These are phyloP conservation scores for Drosophila gunungcola DNA, from an alignment of 1,140 invertebrate genomes.

Conservation along the genomic window DNA sequence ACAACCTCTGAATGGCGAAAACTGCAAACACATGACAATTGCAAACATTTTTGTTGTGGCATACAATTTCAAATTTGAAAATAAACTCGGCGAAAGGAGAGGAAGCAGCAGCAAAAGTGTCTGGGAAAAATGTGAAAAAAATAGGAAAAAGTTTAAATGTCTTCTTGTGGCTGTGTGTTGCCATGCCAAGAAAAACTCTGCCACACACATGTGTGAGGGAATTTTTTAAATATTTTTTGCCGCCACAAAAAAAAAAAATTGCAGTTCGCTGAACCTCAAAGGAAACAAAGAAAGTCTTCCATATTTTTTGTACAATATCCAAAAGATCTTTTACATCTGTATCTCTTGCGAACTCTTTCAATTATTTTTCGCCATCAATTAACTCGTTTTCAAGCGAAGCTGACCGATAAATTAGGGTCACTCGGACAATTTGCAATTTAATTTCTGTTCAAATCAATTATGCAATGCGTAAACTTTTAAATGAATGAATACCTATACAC, in stretches of 20 bases:
- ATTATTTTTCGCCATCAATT: not conserved
- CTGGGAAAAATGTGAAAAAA: slow-evolving; percentile 48
- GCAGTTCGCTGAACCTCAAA: slow-evolving; percentile 46
- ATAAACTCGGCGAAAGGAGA: slow-evolving; percentile 45
- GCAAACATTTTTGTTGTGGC: slow-evolving; percentile 49
- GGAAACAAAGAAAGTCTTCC: slow-evolving; percentile 28
- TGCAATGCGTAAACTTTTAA: slow-evolving; percentile 28
- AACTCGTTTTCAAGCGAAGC: slow-evolving; percentile 12
- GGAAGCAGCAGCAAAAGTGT: slow-evolving; percentile 21
- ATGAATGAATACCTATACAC: slow-evolving; percentile 4
- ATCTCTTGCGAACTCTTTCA: not conserved
- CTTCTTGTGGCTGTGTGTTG: slow-evolving; percentile 25
- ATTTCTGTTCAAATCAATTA: slow-evolving; percentile 50
- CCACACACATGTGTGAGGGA: slow-evolving; percentile 14
- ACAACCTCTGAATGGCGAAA: slow-evolving; percentile 40
- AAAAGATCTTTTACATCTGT: slow-evolving; percentile 2
- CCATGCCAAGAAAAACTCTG: slow-evolving; percentile 31
- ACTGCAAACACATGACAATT: slow-evolving; percentile 67
- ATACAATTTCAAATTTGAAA: slow-evolving; percentile 60
- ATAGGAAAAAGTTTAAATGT: slow-evolving; percentile 29
- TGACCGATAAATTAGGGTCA: slow-evolving; percentile 58
- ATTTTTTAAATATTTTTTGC: slow-evolving; percentile 48
- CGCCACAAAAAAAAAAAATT: slow-evolving; percentile 17
- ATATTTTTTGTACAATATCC: slow-evolving; percentile 1
- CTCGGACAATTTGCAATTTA: slow-evolving; percentile 43